These are phyloP conservation scores for Volucella inflata DNA, from an alignment of 2,888 invertebrate genomes.

Conservation along the genomic window DNA sequence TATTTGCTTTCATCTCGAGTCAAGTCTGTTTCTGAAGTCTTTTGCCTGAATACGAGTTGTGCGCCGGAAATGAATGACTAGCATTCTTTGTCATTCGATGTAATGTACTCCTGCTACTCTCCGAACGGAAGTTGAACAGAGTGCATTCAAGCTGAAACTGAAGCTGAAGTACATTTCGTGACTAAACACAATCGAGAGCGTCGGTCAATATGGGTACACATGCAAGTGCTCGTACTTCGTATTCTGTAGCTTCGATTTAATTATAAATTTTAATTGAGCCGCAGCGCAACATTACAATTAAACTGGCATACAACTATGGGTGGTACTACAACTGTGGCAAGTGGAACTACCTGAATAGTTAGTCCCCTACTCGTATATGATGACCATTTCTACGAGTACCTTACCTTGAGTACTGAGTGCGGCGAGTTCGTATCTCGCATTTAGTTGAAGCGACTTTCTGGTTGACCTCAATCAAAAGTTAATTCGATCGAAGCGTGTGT, in stretches of 20 bases:
- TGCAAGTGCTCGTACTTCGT: neutral
- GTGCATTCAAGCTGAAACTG: slow-evolving; percentile 35
- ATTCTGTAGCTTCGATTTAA: slow-evolving; percentile 59
- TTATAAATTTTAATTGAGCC: slow-evolving; percentile 69
- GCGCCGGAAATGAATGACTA: slow-evolving; percentile 72
- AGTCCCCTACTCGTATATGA: too few relatives aligned
- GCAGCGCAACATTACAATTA: slow-evolving; percentile 58
- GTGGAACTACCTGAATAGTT: slow-evolving; percentile 39
- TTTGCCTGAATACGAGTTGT: slow-evolving; percentile 45
- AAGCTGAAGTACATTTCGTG: slow-evolving; percentile 53
- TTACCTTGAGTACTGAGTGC: too few relatives aligned
- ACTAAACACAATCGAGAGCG: slow-evolving; percentile 60
- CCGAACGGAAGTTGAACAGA: slow-evolving; percentile 65
- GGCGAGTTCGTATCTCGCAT: slow-evolving; percentile 15
- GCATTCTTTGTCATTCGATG: slow-evolving; percentile 68
- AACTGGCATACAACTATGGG: slow-evolving; percentile 3
- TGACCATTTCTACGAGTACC: neutral
- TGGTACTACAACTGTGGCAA: neutral
- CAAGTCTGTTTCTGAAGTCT: slow-evolving; percentile 57
- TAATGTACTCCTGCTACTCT: slow-evolving; percentile 53
- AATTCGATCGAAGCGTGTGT: slow-evolving; percentile 55
- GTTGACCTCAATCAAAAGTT: slow-evolving; percentile 68
- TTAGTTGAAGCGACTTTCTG: slow-evolving; percentile 33
- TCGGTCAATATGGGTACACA: slow-evolving; percentile 38
- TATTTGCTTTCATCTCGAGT: slow-evolving; percentile 54